Conservation (phyloP, 2,888 invertebrate genomes). For the Hypomecis atomaria region DNA sequence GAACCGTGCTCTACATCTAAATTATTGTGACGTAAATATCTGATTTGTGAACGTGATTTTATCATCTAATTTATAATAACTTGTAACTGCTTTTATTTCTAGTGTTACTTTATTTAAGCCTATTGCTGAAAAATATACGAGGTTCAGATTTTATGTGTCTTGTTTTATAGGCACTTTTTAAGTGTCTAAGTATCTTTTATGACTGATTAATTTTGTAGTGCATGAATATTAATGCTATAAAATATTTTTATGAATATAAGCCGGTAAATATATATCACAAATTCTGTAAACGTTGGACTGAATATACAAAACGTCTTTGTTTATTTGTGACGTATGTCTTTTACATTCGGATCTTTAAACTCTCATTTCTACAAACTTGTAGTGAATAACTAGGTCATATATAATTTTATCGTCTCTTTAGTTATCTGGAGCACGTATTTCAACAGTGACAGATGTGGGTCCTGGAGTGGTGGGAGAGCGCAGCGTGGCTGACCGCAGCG, state of each 20-base stretch:
- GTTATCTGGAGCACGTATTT: constrained; percentile 88
- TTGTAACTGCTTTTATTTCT: constrained; percentile 54
- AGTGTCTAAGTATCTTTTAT: constrained; percentile 62
- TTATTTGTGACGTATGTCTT: constrained; percentile 33
- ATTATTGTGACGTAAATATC: constrained; percentile 57
- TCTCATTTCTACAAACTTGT: constrained; percentile 16
- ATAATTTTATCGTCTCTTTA: constrained; percentile 55
- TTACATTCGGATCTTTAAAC: constrained; percentile 23
- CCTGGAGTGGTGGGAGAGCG: constrained; percentile 74
- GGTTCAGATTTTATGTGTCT: constrained; percentile 58
- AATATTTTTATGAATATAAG: constrained; percentile 64
- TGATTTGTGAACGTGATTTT: constrained; percentile 56
- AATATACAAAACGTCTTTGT: constrained; percentile 53
- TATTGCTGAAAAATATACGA: constrained; percentile 43
- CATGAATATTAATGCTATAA: constrained; percentile 63
- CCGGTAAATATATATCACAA: constrained; percentile 78
- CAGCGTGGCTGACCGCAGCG: constrained; percentile 86
- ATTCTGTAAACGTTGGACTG: constrained; percentile 79
- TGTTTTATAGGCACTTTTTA: constrained; percentile 75
- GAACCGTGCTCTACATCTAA: constrained; percentile 72
- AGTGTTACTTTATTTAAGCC: constrained; percentile 52
- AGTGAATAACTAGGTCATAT: constrained; percentile 1
- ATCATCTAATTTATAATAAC: constrained; percentile 49
- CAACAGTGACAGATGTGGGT: constrained; percentile 88
- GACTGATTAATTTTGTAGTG: constrained; percentile 61